Evolutionary conservation across 64 coral and sea anemone species (phyloP).

Genomic region (Pocillopora damicornis): DNA sequence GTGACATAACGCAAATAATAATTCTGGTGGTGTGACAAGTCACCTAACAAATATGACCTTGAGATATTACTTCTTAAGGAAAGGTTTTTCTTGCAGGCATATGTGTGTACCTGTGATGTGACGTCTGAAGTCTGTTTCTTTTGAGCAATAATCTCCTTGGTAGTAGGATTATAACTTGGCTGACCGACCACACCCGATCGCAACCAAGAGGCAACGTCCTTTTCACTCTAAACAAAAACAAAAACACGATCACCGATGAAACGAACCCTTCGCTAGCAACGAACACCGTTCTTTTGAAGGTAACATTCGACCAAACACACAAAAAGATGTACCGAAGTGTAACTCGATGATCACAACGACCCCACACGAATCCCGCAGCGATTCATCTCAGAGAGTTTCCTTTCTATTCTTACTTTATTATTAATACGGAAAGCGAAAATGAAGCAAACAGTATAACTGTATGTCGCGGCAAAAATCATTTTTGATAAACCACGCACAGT

Average conservation of each 20-base stretch:
- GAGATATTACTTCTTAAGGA: not conserved
- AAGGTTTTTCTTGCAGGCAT: not conserved
- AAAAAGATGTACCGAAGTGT: no score
- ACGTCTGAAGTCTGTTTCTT: constrained; percentile 80
- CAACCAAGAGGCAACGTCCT: constrained; percentile 75
- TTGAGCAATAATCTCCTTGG: constrained; percentile 60
- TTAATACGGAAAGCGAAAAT: no score
- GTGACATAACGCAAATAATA: no score
- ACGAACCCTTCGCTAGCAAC: no score
- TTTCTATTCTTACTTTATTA: no score
- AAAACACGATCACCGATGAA: not conserved
- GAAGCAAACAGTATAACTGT: not conserved
- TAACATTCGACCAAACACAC: no score
- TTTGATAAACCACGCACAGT: not conserved
- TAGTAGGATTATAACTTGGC: constrained; percentile 64
- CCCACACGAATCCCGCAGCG: no score
- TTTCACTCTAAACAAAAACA: constrained; percentile 47
- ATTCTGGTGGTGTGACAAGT: not conserved
- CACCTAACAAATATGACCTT: not conserved
- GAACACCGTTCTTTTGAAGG: no score
- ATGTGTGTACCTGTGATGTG: constrained; percentile 47
- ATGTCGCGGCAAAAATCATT: not conserved
- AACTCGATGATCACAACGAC: no score
- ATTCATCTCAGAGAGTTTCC: no score
- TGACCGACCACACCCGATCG: constrained; percentile 69